These are phyloP conservation scores for Tetragnatha montana DNA, from an alignment of 2,888 invertebrate species.

Conservation along the genomic window DNA sequence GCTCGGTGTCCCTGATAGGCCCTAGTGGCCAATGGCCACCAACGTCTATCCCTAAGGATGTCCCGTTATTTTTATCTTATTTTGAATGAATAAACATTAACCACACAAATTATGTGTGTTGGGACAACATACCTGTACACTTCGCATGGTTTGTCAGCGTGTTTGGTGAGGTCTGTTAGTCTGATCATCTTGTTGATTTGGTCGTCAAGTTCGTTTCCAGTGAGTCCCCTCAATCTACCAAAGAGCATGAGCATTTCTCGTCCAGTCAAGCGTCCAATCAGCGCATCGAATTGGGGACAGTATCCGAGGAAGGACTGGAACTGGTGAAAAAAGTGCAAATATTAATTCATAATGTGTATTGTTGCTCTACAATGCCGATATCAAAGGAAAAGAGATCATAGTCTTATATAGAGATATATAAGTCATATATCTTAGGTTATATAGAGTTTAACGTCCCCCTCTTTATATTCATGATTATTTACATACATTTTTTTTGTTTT, in stretches of 20 bases:
- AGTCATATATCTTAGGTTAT: too few species aligned
- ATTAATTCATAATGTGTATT: not conserved
- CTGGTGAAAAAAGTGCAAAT: conserved; percentile 14
- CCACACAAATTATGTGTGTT: too few species aligned
- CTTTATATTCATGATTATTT: too few species aligned
- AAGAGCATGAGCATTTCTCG: conserved; percentile 71
- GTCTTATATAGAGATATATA: too few species aligned
- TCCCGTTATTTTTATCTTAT: too few species aligned
- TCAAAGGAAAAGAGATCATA: too few species aligned
- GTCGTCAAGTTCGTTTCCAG: conserved; percentile 34
- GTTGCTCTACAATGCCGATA: not conserved
- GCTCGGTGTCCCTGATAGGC: too few species aligned
- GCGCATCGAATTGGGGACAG: conserved; percentile 91
- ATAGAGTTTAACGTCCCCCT: too few species aligned
- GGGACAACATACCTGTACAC: conserved; percentile 60
- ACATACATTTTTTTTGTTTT: too few species aligned
- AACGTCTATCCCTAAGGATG: too few species aligned
- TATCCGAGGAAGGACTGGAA: conserved; percentile 84
- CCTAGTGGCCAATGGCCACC: too few species aligned
- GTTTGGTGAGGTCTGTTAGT: conserved; percentile 65
- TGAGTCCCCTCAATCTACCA: conserved; percentile 71
- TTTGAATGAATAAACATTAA: not conserved
- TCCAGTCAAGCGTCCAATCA: conserved; percentile 79
- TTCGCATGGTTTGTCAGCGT: conserved; percentile 66
- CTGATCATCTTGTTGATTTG: conserved; percentile 68